A percentile compares a stretch with the other conserved stretches of the same genome.
phyloP scores from a whole-genome alignment of 2,113 vertebrate species.

The Nothoprocta pentlandii region DNA sequence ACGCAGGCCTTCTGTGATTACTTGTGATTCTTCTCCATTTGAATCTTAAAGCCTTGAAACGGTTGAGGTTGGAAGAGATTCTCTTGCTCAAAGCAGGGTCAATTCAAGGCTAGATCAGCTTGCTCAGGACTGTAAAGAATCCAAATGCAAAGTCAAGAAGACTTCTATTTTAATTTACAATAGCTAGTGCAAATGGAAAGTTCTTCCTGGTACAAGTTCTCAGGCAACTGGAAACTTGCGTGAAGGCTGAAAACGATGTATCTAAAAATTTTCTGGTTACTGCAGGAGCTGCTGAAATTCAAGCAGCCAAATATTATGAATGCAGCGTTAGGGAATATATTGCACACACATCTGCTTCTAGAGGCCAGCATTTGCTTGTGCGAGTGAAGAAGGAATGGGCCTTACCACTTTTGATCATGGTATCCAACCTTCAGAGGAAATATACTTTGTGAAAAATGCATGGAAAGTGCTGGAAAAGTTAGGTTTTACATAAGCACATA shows the following conservation, averaged over 20 bases:
- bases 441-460: neutral
- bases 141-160: conserved; percentile 52
- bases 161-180: neutral
- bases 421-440: neutral
- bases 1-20: neutral
- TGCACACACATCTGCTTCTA: fast-evolving
- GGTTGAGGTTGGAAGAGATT: neutral
- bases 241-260: conserved; percentile 15
- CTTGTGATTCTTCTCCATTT: conserved; percentile 37
- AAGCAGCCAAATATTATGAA: fast-evolving
- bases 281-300: neutral
- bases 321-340: fast-evolving
- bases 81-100: neutral
- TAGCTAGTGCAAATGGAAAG: conserved; percentile 2
- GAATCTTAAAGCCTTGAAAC: neutral
- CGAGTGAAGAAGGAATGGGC: neutral
- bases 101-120: neutral
- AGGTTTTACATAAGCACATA: neutral
- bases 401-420: neutral
- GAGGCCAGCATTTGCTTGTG: neutral
- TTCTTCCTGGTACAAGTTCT: neutral
- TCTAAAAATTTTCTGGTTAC: conserved; percentile 15
- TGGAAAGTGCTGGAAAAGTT: neutral
- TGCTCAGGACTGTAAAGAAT: neutral
- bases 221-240: conserved; percentile 16